Conservation (phyloP, 2,113 vertebrate species). For the Colinus virginianus region DNA sequence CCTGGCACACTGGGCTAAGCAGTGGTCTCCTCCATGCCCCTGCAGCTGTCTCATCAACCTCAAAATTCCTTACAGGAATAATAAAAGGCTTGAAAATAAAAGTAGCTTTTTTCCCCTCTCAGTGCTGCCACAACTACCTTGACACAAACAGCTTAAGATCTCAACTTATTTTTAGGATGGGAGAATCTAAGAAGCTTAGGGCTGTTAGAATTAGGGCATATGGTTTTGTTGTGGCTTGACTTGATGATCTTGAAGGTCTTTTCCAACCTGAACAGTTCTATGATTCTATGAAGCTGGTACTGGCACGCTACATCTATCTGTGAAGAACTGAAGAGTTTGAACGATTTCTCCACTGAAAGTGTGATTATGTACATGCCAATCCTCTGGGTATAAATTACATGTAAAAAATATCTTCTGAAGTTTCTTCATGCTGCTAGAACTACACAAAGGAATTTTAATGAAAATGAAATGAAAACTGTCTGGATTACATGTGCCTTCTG, state of each 20-base stretch:
- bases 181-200: background rate
- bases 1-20: background rate
- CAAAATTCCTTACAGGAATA: background rate
- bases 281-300: background rate
- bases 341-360: background rate
- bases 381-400: background rate
- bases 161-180: background rate
- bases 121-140: background rate
- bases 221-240: no score
- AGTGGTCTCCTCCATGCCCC: background rate
- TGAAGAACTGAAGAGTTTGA: background rate
- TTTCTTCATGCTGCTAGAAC: background rate
- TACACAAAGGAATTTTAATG: background rate
- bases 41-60: background rate
- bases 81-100: background rate
- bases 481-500: background rate
- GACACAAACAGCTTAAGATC: background rate
- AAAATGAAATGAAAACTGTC: background rate
- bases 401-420: background rate
- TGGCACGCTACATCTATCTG: background rate
- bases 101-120: background rate
- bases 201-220: no score
- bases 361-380: background rate
- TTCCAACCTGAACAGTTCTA: no score
- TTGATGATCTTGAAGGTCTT: no score